Evolutionary conservation across 2,888 invertebrate species (phyloP).

Genomic region (Ormyrus nitidulus): DNA sequence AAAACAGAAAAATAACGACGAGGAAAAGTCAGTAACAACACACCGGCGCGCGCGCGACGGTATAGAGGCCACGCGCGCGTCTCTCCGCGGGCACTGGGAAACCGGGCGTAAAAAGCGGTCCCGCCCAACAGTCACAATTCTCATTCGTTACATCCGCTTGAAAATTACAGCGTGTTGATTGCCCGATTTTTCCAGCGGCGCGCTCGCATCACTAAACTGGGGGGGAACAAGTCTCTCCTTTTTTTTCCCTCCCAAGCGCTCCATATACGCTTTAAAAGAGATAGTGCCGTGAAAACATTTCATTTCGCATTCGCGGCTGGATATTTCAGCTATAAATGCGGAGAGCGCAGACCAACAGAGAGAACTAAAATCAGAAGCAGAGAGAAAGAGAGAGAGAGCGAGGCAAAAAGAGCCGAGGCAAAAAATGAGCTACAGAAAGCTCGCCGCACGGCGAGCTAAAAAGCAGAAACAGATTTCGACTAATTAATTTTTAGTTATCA

Average conservation of each 20-base stretch:
- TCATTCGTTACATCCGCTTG: conserved; percentile 42
- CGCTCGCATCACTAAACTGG: background rate
- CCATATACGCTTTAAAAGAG: conserved; percentile 23
- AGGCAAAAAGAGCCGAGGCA: background rate
- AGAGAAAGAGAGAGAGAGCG: conserved; percentile 6
- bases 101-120: conserved; percentile 32
- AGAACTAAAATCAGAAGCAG: background rate
- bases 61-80: background rate
- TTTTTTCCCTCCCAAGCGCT: background rate
- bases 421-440: background rate
- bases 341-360: background rate
- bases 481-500: too few relatives aligned
- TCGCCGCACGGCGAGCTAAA: background rate
- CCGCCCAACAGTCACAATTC: conserved; percentile 3
- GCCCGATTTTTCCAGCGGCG: conserved; percentile 18
- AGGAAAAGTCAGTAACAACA: conserved; percentile 6
- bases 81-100: conserved; percentile 18
- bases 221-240: background rate
- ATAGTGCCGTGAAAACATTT: conserved; percentile 32
- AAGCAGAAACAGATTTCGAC: too few relatives aligned
- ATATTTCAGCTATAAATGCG: conserved; percentile 24
- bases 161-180: conserved; percentile 50
- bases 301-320: background rate
- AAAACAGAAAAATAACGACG: background rate
- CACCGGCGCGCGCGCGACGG: background rate